A percentile compares a stretch with the other conserved stretches of the same genome.
phyloP scores from a whole-genome alignment of 2,888 invertebrate species.

The Laspeyria flexula region DNA sequence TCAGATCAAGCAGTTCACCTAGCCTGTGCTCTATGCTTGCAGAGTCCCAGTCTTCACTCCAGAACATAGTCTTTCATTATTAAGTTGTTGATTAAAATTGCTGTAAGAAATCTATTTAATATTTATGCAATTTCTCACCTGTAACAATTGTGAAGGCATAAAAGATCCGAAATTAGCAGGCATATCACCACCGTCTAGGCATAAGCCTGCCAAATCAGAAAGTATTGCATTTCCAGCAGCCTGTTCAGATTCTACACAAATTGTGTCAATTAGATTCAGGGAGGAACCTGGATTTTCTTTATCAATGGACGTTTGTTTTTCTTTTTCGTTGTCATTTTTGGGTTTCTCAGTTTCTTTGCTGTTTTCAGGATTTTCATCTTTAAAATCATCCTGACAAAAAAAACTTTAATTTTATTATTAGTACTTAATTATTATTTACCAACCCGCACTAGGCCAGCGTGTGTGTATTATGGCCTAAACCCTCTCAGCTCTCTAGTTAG shows the following conservation, averaged over 20 bases:
- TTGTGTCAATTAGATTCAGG: constrained; percentile 68
- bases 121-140: too few relatives aligned
- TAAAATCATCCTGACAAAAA: constrained; percentile 86
- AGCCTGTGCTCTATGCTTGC: too few relatives aligned
- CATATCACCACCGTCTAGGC: constrained; percentile 65
- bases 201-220: constrained; percentile 74
- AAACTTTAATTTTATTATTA: background rate
- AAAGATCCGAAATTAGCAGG: constrained; percentile 73
- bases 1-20: too few relatives aligned
- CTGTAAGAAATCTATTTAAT: too few relatives aligned
- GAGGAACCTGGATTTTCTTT: constrained; percentile 53
- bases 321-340: constrained; percentile 48
- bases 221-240: constrained; percentile 46
- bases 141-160: constrained; percentile 82
- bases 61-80: too few relatives aligned
- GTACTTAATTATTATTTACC: background rate
- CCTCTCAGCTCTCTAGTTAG: too few relatives aligned
- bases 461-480: too few relatives aligned
- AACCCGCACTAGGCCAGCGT: background rate
- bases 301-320: constrained; percentile 44
- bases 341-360: constrained; percentile 52
- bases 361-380: constrained; percentile 74
- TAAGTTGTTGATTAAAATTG: too few relatives aligned
- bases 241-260: constrained; percentile 47
- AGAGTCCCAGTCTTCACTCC: too few relatives aligned